Evolutionary conservation across 1,140 invertebrate genomes (phyloP).

Genomic region (Pogonognathellus flavescens): DNA sequence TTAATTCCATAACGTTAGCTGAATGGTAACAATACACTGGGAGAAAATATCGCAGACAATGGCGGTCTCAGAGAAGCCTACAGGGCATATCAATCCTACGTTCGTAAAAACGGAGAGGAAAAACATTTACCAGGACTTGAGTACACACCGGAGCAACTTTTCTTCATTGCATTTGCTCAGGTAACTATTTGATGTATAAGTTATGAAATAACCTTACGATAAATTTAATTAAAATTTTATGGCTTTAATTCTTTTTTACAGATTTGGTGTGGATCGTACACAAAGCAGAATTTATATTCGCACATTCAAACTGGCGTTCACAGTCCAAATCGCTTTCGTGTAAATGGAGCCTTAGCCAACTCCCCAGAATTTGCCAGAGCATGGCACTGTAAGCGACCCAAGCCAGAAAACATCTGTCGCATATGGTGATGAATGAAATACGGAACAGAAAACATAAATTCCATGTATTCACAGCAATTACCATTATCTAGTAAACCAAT

Average conservation of each 20-base stretch:
- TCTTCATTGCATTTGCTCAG: constrained; percentile 90
- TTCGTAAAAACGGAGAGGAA: constrained; percentile 10
- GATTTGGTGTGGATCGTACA: constrained; percentile 57
- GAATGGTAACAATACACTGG: constrained; percentile 11
- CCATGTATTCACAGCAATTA: neutral
- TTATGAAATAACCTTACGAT: neutral
- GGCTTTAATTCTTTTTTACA: constrained; percentile 6
- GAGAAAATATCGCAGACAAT: constrained; percentile 79
- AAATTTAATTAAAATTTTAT: no score
- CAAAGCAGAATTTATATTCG: constrained; percentile 50
- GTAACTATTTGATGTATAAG: constrained; percentile 70
- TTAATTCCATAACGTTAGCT: neutral
- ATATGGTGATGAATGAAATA: neutral
- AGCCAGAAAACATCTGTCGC: constrained; percentile 38
- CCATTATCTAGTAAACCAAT: no score
- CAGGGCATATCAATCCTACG: constrained; percentile 53
- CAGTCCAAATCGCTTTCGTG: constrained; percentile 80
- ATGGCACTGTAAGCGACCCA: constrained; percentile 80
- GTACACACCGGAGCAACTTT: constrained; percentile 83
- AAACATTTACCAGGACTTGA: constrained; percentile 80
- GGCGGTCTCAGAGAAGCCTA: constrained; percentile 69
- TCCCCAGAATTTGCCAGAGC: constrained; percentile 85
- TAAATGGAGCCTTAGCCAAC: constrained; percentile 87
- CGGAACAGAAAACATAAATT: neutral
- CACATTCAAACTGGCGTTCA: constrained; percentile 73